Evolutionary conservation across 2,888 invertebrate genomes (phyloP), one percentile per base, ranked within the genome.

Genomic region (Drosophila phalerata): DNA sequence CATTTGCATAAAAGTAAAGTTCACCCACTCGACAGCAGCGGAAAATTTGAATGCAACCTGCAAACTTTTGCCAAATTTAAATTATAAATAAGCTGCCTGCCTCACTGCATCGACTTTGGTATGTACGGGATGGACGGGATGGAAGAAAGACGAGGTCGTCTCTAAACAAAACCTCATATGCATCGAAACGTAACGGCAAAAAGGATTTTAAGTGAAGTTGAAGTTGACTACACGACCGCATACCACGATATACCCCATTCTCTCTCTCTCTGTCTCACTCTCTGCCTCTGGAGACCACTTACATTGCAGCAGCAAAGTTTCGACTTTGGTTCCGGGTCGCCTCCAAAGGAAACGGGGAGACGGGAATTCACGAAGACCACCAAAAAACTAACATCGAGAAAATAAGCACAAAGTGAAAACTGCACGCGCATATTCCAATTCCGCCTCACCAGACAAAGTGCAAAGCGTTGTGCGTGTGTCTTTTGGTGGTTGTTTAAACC

Each of bases 151-250:
- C 15, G 17, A 9, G n/a, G 70, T 72, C 62, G 80, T 72, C 74
- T 73, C 73, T 81, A 87, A 84, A 85, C 87, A 88, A 86, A 86
- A 88, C 88, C 85, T 88, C 88, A 86, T 88, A 88, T 88, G 88
- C 88, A 88, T 88, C 86, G 88, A 87, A 87, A 85, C 85, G 84
- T 87, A 87, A 85, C 85, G 86, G 87, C 81, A 84, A 78, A 88
- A 86, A 86, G 85, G 88, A 88, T 86, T 88, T 86, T 88, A 88
- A 88, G 85, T 88, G 87, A 85, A 85, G 85, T 84, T 88, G 88
- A 86, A 86, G 85, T 86, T 88, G 87, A 88, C 88, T 81, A 78
- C 88, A 85, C 73, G 78, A 88, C 86, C 88, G 70, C 88, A 88
- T 63, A 55, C 83, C 67, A 85, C 77, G 69, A 61, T 63, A 48